Evolutionary conservation across 2,113 vertebrate species (phyloP).

Genomic region (Atherinomorus stipes): DNA sequence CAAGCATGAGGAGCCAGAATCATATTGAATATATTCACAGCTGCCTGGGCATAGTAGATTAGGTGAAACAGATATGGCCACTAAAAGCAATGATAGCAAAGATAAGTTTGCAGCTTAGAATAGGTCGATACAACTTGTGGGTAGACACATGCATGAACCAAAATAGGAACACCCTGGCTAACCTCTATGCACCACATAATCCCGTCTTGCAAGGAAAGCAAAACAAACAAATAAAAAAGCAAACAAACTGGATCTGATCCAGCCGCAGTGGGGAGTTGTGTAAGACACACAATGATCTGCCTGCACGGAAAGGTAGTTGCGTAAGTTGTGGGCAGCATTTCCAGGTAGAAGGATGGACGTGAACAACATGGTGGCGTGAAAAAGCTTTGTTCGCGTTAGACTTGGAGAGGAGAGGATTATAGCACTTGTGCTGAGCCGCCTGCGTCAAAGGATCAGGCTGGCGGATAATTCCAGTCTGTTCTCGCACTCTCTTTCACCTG

Average conservation of each 20-base stretch:
- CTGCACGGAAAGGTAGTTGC: slow-evolving; percentile 57
- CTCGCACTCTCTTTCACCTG: slow-evolving; percentile 41
- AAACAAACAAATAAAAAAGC: not conserved
- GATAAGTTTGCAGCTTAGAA: slow-evolving; percentile 34
- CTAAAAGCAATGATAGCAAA: slow-evolving; percentile 26
- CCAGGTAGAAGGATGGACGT: slow-evolving; percentile 59
- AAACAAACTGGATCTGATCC: slow-evolving; percentile 22
- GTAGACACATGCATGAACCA: slow-evolving; percentile 25
- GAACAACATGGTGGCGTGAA: slow-evolving; percentile 52
- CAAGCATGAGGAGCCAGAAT: slow-evolving; percentile 35
- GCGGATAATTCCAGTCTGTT: slow-evolving; percentile 63
- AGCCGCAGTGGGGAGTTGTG: slow-evolving; percentile 31
- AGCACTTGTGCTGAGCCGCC: slow-evolving; percentile 73
- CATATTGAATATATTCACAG: slow-evolving; percentile 71
- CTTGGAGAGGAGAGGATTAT: slow-evolving; percentile 72
- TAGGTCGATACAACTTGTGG: slow-evolving; percentile 52
- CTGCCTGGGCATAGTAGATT: slow-evolving; percentile 35
- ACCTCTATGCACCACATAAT: slow-evolving; percentile 48
- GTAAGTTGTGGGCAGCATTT: slow-evolving; percentile 53
- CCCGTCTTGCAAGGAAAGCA: slow-evolving; percentile 26
- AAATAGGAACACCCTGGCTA: slow-evolving; percentile 44
- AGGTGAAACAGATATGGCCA: slow-evolving; percentile 35
- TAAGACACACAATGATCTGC: slow-evolving; percentile 39
- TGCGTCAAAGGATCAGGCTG: slow-evolving; percentile 80
- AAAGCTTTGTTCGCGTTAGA: slow-evolving; percentile 64